These are phyloP conservation scores for Mycogona germanica DNA, from an alignment of 2,888 invertebrate genomes.

Conservation along the genomic window DNA sequence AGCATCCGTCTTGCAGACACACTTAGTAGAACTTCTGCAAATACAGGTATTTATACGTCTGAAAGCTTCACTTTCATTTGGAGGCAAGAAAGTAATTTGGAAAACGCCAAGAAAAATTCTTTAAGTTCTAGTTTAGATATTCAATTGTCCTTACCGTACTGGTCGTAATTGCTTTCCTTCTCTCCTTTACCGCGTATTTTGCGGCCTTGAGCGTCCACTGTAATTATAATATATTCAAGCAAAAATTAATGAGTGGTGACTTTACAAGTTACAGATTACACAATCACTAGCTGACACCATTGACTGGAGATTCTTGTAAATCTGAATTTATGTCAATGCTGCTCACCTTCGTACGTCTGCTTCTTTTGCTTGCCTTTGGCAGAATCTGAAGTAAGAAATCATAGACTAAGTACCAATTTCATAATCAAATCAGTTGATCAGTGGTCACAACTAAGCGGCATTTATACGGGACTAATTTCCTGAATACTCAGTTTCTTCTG, in stretches of 20 bases:
- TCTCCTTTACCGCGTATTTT: constrained; percentile 86
- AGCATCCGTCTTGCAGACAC: not conserved
- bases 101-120: too few relatives aligned
- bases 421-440: too few relatives aligned
- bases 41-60: too few relatives aligned
- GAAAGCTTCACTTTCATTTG: too few relatives aligned
- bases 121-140: too few relatives aligned
- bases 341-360: constrained; percentile 21
- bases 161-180: constrained; percentile 89
- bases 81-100: too few relatives aligned
- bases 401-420: too few relatives aligned
- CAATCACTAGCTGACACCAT: not conserved
- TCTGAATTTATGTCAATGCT: not conserved
- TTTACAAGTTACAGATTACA: not conserved
- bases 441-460: too few relatives aligned
- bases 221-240: constrained; percentile 10
- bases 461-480: too few relatives aligned
- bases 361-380: constrained; percentile 67
- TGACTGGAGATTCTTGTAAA: not conserved
- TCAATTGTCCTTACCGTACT: constrained; percentile 54
- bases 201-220: constrained; percentile 38
- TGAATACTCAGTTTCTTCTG: too few relatives aligned
- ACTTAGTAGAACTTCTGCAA: too few relatives aligned
- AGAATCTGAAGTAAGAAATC: constrained; percentile 26
- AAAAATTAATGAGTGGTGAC: not conserved